These are phyloP conservation scores for Aspidoscelis tigris DNA, from an alignment of 2,113 vertebrate genomes.

Conservation along the genomic window DNA sequence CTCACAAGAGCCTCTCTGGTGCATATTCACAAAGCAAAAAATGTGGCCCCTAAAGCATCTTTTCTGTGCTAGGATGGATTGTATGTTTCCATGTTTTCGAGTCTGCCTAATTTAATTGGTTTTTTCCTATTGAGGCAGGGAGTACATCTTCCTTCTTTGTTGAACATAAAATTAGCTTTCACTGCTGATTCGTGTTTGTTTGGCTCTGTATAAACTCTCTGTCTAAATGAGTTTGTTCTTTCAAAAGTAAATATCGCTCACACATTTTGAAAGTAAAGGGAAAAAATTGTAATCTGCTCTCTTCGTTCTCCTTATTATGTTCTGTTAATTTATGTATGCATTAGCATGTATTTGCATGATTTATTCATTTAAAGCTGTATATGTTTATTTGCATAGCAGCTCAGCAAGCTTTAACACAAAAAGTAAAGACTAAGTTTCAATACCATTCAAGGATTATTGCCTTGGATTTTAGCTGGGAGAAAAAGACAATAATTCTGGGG, in stretches of 20 bases:
- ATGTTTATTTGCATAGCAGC: constrained; percentile 73
- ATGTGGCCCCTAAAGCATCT: constrained; percentile 41
- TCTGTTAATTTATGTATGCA: constrained; percentile 78
- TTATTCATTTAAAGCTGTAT: constrained; percentile 78
- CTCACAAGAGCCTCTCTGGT: constrained; percentile 20
- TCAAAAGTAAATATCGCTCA: constrained; percentile 76
- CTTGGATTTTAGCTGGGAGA: constrained; percentile 62
- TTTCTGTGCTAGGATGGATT: constrained; percentile 60
- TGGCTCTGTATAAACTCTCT: constrained; percentile 69
- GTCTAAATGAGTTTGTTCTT: constrained; percentile 76
- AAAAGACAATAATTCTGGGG: constrained; percentile 37
- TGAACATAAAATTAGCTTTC: constrained; percentile 74
- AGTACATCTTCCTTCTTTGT: constrained; percentile 68
- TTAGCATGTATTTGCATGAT: constrained; percentile 80
- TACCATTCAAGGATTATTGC: constrained; percentile 30
- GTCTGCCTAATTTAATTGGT: constrained; percentile 70
- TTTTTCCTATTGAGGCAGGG: constrained; percentile 65
- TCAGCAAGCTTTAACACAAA: constrained; percentile 68
- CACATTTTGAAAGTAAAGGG: constrained; percentile 75
- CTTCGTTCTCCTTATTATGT: constrained; percentile 77
- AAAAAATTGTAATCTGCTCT: constrained; percentile 79
- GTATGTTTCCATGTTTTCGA: constrained; percentile 63
- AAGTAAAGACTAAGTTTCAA: constrained; percentile 33
- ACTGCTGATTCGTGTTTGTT: constrained; percentile 73
- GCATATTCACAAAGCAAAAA: constrained; percentile 20